Conservation (phyloP, 2,888 invertebrate genomes). For the Hypolimnas misippus region DNA sequence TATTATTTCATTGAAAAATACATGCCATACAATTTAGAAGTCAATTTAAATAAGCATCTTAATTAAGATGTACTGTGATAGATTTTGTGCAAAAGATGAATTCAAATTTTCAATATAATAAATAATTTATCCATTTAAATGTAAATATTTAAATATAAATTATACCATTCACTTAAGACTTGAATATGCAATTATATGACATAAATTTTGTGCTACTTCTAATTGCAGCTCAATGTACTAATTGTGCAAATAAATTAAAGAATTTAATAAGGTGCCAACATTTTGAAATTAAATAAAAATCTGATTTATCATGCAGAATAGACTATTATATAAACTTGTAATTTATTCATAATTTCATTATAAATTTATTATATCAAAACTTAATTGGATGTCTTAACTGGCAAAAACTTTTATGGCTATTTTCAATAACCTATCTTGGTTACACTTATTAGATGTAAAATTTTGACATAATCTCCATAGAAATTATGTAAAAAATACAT, state of each 20-base stretch:
- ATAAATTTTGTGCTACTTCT: too few relatives aligned
- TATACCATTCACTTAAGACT: neutral
- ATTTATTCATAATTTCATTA: too few relatives aligned
- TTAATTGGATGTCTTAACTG: too few relatives aligned
- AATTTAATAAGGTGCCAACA: slow-evolving; percentile 41
- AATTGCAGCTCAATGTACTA: neutral
- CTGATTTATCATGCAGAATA: neutral
- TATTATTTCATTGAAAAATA: slow-evolving; percentile 18
- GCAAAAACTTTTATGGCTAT: too few relatives aligned
- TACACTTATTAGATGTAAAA: too few relatives aligned
- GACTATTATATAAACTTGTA: too few relatives aligned
- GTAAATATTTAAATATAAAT: neutral
- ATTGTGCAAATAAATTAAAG: slow-evolving; percentile 44
- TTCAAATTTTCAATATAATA: neutral
- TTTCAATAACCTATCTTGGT: too few relatives aligned
- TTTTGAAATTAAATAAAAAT: slow-evolving; percentile 32
- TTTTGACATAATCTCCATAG: too few relatives aligned
- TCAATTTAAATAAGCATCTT: slow-evolving; percentile 6
- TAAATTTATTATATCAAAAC: too few relatives aligned
- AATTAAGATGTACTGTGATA: slow-evolving; percentile 17
- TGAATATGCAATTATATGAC: too few relatives aligned
- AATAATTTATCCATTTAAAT: neutral
- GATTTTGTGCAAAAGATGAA: slow-evolving; percentile 12
- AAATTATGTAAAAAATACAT: too few relatives aligned
- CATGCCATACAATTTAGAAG: slow-evolving; percentile 19